phyloP scores from a whole-genome alignment of 64 coral and sea anemone genomes.

The Pocillopora damicornis region DNA sequence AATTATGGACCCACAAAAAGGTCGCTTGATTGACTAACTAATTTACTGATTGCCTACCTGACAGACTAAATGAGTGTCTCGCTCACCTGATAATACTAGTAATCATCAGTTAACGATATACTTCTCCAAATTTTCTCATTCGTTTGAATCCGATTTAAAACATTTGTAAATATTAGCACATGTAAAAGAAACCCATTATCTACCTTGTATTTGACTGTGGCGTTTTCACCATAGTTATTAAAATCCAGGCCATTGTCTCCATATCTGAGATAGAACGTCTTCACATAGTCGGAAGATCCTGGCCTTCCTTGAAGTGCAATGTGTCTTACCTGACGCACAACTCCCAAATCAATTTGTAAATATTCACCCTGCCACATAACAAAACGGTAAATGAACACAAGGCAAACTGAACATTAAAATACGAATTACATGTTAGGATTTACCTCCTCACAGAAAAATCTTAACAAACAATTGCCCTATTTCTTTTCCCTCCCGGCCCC shows the following conservation, averaged over 20 bases:
- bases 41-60: not conserved
- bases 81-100: too few species aligned
- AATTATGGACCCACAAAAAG: not conserved
- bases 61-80: not conserved
- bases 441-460: too few species aligned
- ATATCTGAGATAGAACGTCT: constrained; percentile 69
- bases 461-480: too few species aligned
- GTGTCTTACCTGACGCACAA: constrained; percentile 59
- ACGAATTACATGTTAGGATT: too few species aligned
- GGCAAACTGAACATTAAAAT: too few species aligned
- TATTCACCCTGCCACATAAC: constrained; percentile 54
- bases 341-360: constrained; percentile 79
- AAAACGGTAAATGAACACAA: not conserved
- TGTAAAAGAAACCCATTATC: not conserved
- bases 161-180: not conserved
- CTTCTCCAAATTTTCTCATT: too few species aligned
- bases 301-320: constrained; percentile 74
- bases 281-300: constrained; percentile 67
- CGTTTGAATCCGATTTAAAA: too few species aligned
- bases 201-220: constrained; percentile 67
- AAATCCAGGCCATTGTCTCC: constrained; percentile 61
- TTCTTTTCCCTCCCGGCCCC: too few species aligned
- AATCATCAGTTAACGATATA: too few species aligned
- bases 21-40: not conserved
- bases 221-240: constrained; percentile 62